phyloP scores from a whole-genome alignment of 2,113 vertebrate species.

The Garra rufa region DNA sequence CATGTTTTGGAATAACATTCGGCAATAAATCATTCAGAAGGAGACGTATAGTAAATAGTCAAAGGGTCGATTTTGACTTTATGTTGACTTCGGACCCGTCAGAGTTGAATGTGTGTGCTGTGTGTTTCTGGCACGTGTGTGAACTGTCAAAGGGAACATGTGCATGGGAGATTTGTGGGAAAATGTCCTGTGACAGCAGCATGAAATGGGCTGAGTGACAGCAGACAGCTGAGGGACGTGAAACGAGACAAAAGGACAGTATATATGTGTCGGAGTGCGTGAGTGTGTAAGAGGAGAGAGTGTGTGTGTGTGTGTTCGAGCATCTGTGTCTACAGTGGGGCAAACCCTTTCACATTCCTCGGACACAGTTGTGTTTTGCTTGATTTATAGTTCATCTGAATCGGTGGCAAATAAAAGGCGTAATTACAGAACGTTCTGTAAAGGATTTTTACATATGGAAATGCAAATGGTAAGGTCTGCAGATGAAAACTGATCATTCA shows the following conservation, averaged over 20 bases:
- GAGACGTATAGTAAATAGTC: neutral
- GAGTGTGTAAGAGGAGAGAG: slow-evolving; percentile 15
- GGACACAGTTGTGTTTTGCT: slow-evolving; percentile 26
- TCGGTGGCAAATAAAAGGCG: neutral
- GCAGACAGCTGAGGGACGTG: slow-evolving; percentile 7
- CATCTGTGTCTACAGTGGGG: neutral
- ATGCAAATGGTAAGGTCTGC: slow-evolving; percentile 20
- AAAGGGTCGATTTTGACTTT: neutral
- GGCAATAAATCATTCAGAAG: neutral
- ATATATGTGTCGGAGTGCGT: neutral
- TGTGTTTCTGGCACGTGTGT: slow-evolving; percentile 18
- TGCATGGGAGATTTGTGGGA: slow-evolving; percentile 33
- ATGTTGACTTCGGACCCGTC: neutral
- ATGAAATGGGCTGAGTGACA: slow-evolving; percentile 36
- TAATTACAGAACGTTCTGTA: slow-evolving; percentile 19
- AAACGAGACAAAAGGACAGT: slow-evolving; percentile 32
- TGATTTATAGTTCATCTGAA: slow-evolving; percentile 31
- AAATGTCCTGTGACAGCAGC: slow-evolving; percentile 24
- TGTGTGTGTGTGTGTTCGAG: slow-evolving; percentile 11
- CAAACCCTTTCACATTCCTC: slow-evolving; percentile 34
- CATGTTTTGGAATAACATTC: neutral
- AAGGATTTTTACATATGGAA: slow-evolving; percentile 7
- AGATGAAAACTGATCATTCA: slow-evolving; percentile 4
- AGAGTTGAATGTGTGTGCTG: neutral
- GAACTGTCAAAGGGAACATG: slow-evolving; percentile 22